A percentile compares a stretch with the other conserved stretches of the same genome.
Evolutionary conservation across 2,113 vertebrate species (phyloP).

Genomic region (Halcyon malimbica): DNA sequence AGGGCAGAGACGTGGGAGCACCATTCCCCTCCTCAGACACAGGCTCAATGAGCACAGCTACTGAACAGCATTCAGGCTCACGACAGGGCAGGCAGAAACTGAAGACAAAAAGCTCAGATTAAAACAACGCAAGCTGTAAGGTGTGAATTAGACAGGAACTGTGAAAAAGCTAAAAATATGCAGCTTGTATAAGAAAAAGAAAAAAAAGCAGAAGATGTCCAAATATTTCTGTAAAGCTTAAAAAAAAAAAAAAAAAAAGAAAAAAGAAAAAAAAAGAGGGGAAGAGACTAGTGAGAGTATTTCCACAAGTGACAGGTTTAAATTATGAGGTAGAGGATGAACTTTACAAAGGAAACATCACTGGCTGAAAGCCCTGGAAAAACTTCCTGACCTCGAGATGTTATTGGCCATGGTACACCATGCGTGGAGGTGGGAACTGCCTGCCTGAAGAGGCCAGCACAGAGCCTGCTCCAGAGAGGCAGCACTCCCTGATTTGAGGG

Average conservation of each 20-base stretch:
- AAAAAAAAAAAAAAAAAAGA: neutral
- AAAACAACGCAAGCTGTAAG: neutral
- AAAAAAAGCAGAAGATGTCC: neutral
- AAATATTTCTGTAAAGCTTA: slow-evolving; percentile 1
- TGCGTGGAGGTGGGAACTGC: neutral
- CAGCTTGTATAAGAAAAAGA: neutral
- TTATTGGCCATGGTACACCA: neutral
- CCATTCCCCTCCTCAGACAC: neutral
- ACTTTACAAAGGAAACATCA: slow-evolving; percentile 21
- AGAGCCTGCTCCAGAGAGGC: neutral
- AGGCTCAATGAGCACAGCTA: neutral
- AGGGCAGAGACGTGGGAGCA: neutral
- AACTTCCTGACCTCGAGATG: slow-evolving; percentile 47
- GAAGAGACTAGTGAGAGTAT: neutral
- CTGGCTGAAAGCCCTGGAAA: slow-evolving; percentile 16
- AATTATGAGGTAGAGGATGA: neutral
- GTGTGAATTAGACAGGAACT: neutral
- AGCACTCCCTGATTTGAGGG: neutral
- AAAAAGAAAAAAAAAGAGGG: neutral
- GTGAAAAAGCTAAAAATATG: neutral
- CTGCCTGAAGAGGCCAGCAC: neutral
- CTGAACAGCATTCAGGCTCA: neutral
- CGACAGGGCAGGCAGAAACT: neutral
- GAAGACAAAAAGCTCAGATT: neutral
- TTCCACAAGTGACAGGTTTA: neutral